Conservation (phyloP, 2,888 invertebrate species). For the Volucella zonaria region DNA sequence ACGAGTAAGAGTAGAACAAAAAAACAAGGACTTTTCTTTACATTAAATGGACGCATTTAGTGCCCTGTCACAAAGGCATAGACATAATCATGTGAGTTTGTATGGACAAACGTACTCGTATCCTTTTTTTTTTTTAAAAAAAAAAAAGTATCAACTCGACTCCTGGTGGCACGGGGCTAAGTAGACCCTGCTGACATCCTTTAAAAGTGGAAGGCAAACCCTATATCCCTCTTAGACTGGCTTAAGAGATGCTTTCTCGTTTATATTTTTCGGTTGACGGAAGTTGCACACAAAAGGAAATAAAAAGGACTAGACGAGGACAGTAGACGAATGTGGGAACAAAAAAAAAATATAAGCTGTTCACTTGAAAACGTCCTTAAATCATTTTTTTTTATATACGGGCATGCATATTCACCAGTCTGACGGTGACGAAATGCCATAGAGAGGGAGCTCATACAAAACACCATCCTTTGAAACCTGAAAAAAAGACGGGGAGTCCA, state of each 20-base stretch:
- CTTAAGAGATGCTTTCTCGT: conserved; percentile 13
- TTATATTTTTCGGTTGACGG: conserved; percentile 8
- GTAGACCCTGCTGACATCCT: conserved; percentile 18
- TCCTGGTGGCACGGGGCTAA: conserved; percentile 8
- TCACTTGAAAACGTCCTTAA: conserved; percentile 29
- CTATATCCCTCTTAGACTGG: conserved; percentile 2
- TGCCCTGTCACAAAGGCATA: conserved; percentile 19
- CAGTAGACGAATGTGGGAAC: background rate
- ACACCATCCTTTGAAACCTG: background rate
- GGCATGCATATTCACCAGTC: background rate
- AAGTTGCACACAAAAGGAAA: conserved; percentile 5
- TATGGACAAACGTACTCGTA: background rate
- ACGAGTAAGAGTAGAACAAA: background rate
- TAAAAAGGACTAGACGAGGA: background rate
- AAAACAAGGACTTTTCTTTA: conserved; percentile 37
- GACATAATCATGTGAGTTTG: conserved; percentile 9
- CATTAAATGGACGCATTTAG: conserved; percentile 39
- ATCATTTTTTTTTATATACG: conserved; percentile 10
- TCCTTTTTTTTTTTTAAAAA: conserved; percentile 9
- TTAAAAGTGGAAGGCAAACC: conserved; percentile 4
- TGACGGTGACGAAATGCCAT: conserved; percentile 9
- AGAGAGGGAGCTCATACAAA: no score
- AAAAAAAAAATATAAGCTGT: conserved; percentile 37
- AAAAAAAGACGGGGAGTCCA: background rate
- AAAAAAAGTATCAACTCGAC: conserved; percentile 11